A percentile compares a stretch with the other conserved stretches of the same genome.
These are phyloP conservation scores for Trinectes maculatus DNA, from an alignment of 2,113 vertebrate genomes.

Conservation along the genomic window DNA sequence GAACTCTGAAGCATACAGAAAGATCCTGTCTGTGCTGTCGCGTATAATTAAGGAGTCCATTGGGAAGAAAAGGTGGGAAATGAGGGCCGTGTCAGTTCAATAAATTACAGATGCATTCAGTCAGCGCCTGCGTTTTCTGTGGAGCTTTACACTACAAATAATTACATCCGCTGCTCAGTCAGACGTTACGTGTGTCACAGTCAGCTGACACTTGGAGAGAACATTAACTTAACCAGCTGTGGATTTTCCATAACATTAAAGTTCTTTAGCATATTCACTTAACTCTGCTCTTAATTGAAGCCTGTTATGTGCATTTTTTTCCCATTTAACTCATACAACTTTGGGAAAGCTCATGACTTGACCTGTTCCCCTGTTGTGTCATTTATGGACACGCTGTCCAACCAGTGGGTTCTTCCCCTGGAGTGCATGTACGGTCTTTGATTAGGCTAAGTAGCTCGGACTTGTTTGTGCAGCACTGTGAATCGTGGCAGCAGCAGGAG, in stretches of 20 bases:
- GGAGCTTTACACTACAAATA: slow-evolving; percentile 1
- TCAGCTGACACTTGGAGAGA: background rate
- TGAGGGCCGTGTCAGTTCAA: slow-evolving; percentile 44
- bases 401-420: slow-evolving; percentile 2
- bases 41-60: slow-evolving; percentile 62
- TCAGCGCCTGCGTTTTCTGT: slow-evolving; percentile 1
- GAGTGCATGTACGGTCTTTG: slow-evolving; percentile 17
- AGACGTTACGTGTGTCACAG: slow-evolving; percentile 4
- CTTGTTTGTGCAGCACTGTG: slow-evolving; percentile 1
- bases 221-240: background rate
- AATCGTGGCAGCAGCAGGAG: slow-evolving; percentile 19
- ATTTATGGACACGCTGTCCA: slow-evolving; percentile 3
- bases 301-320: background rate
- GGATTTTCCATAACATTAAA: too few species aligned
- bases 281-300: background rate
- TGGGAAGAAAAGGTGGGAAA: slow-evolving; percentile 44
- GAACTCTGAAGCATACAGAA: slow-evolving; percentile 58
- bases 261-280: slow-evolving; percentile 2
- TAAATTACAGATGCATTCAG: slow-evolving; percentile 41
- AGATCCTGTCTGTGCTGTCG: slow-evolving; percentile 63
- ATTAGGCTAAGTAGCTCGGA: slow-evolving; percentile 11
- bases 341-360: background rate
- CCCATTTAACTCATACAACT: slow-evolving; percentile 19
- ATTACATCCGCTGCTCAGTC: slow-evolving; percentile 21
- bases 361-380: slow-evolving; percentile 13